phyloP scores from a whole-genome alignment of 1,140 invertebrate species.

The Gonatopus flavifemur region DNA sequence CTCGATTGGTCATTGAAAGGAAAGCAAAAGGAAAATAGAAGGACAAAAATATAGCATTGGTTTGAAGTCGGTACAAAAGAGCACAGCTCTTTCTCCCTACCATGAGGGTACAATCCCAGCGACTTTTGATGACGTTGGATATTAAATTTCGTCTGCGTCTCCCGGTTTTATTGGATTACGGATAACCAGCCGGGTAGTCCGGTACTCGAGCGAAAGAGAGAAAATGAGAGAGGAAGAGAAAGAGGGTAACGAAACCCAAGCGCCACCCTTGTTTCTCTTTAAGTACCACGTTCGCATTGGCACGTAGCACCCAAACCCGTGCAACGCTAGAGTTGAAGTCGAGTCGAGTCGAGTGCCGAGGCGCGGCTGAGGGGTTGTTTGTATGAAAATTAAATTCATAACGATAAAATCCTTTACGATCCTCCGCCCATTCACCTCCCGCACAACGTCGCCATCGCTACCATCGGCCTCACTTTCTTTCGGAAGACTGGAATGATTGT shows the following conservation, averaged over 20 bases:
- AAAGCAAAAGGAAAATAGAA: no score
- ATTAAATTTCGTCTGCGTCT: constrained; percentile 55
- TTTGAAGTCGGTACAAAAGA: no score
- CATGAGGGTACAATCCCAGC: constrained; percentile 52
- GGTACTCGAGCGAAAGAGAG: constrained; percentile 38
- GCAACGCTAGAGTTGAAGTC: no score
- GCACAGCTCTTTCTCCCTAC: no score
- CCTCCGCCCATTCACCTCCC: background rate
- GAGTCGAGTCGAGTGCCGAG: constrained; percentile 23
- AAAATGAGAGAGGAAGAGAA: no score
- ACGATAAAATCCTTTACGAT: constrained; percentile 49
- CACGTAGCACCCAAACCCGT: constrained; percentile 22
- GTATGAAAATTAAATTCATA: constrained; percentile 56
- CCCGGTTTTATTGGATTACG: constrained; percentile 56
- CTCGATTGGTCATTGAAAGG: no score
- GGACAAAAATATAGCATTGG: no score
- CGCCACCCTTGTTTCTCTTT: constrained; percentile 40
- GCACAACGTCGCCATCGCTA: constrained; percentile 7
- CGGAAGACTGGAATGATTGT: background rate
- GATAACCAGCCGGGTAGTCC: constrained; percentile 44
- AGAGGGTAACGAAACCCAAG: no score
- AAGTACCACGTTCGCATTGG: constrained; percentile 41
- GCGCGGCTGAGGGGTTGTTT: constrained; percentile 33
- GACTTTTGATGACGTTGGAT: constrained; percentile 57
- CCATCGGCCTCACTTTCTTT: background rate